Evolutionary conservation across 2,797 vertebrate genomes (phyloP).

Genomic region (Leptoclinus maculatus): DNA sequence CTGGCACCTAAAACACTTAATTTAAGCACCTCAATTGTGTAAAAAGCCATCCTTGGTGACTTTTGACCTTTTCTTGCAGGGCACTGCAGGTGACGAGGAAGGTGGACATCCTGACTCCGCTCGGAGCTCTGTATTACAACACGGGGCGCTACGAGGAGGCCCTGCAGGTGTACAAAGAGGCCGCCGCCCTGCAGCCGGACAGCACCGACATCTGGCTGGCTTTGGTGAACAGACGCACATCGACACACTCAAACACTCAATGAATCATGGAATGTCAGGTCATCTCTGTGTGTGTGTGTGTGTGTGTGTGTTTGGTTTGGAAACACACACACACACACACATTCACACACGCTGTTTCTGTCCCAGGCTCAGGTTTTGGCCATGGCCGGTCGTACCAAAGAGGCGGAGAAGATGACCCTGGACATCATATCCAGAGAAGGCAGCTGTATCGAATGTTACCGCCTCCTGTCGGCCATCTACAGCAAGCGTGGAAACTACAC

Average conservation of each 20-base stretch:
- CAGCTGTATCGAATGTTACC: conserved; percentile 93
- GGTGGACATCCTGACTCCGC: conserved; percentile 90
- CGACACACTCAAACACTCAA: background rate
- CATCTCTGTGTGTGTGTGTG: background rate
- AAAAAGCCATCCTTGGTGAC: background rate
- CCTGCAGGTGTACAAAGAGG: conserved; percentile 91
- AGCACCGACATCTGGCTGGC: conserved; percentile 91
- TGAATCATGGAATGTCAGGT: background rate
- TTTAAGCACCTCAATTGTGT: background rate
- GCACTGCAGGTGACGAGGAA: conserved; percentile 90
- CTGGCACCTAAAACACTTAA: background rate
- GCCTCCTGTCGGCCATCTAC: conserved; percentile 95
- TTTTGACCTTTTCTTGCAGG: conserved; percentile 73
- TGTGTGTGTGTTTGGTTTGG: too few species aligned
- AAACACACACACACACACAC: background rate
- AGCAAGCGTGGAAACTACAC: conserved; percentile 90
- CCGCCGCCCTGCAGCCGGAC: conserved; percentile 85
- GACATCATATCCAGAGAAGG: conserved; percentile 86
- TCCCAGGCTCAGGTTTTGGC: conserved; percentile 93
- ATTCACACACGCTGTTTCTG: background rate
- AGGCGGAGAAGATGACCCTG: conserved; percentile 90
- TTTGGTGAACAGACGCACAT: conserved; percentile 84
- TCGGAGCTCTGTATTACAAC: conserved; percentile 97
- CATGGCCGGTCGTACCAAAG: conserved; percentile 87
- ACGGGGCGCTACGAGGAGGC: conserved; percentile 94